A percentile compares a stretch with the other conserved stretches of the same genome.
Evolutionary conservation across 2,888 invertebrate genomes (phyloP).

Genomic region (Drosophila hamatofila): DNA sequence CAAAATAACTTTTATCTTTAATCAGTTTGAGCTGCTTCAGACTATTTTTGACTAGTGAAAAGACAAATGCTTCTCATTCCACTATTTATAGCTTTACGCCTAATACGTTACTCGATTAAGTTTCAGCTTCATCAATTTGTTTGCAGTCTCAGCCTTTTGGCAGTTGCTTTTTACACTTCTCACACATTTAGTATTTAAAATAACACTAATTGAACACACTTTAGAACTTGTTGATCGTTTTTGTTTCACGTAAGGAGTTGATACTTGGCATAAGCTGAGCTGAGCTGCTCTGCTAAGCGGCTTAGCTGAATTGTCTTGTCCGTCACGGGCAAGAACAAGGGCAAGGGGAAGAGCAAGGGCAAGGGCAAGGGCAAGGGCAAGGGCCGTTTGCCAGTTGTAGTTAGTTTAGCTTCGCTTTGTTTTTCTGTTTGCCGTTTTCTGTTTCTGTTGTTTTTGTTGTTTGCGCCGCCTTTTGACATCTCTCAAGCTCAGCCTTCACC

Average conservation of each 20-base stretch:
- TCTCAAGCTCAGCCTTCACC: slow-evolving; percentile 10
- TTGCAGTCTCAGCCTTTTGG: slow-evolving; percentile 12
- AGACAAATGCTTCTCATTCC: background rate
- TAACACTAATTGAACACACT: slow-evolving; percentile 12
- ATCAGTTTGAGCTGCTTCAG: too few relatives aligned
- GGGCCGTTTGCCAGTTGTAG: slow-evolving; percentile 17
- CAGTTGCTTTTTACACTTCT: slow-evolving; percentile 1
- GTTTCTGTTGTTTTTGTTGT: slow-evolving; percentile 31
- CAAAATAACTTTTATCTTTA: too few relatives aligned
- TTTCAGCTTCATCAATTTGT: background rate
- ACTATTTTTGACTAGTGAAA: too few relatives aligned
- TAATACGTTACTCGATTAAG: background rate
- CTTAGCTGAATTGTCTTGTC: slow-evolving; percentile 6
- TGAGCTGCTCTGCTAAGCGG: slow-evolving; percentile 15
- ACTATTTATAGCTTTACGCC: too few relatives aligned
- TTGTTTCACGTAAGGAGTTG: slow-evolving; percentile 4
- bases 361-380: too few relatives aligned
- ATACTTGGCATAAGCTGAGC: slow-evolving; percentile 1
- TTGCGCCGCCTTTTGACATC: slow-evolving; percentile 37
- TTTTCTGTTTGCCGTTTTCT: slow-evolving; percentile 24
- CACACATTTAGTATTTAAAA: slow-evolving; percentile 6
- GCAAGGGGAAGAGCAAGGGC: background rate
- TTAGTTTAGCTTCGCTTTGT: slow-evolving; percentile 31
- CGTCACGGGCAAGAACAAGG: background rate
- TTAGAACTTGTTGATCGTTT: slow-evolving; percentile 7